phyloP scores from a whole-genome alignment of 1,140 invertebrate species.

The Drosophila auraria region DNA sequence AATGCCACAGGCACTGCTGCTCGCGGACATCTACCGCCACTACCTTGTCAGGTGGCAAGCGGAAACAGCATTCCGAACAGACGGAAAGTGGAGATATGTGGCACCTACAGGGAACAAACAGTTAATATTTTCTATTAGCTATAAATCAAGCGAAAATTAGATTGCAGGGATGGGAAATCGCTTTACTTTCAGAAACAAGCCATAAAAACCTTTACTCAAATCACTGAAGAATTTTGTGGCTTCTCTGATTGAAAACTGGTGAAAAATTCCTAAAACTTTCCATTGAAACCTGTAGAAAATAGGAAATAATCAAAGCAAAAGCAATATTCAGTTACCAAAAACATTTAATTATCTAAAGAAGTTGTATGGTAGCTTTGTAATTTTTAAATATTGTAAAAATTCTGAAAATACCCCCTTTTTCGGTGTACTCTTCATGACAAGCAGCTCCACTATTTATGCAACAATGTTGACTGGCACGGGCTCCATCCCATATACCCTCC shows the following conservation, averaged over 20 bases:
- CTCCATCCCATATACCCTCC: neutral
- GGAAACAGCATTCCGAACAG: constrained; percentile 1
- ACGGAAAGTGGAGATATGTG: constrained; percentile 5
- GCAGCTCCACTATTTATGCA: constrained; percentile 39
- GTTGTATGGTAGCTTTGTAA: no score
- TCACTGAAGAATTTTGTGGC: no score
- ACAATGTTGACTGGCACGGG: constrained; percentile 30
- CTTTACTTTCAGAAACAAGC: neutral
- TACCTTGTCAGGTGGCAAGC: constrained; percentile 43
- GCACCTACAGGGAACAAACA: neutral
- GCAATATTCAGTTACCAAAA: neutral
- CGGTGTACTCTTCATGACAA: neutral
- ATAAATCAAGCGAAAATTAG: no score
- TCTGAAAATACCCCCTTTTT: neutral
- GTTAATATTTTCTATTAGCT: neutral
- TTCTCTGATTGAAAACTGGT: neutral
- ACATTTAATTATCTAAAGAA: no score
- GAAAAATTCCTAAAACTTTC: neutral
- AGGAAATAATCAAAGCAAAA: neutral
- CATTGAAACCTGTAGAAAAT: neutral
- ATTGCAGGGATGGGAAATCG: fast-evolving
- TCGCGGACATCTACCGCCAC: constrained; percentile 16
- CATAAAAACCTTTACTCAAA: no score
- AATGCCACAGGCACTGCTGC: constrained; percentile 25
- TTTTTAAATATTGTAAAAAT: neutral